A percentile compares a stretch with the other conserved stretches of the same genome.
Conservation (phyloP, 2,888 invertebrate species). For the Leucophenga montana region DNA sequence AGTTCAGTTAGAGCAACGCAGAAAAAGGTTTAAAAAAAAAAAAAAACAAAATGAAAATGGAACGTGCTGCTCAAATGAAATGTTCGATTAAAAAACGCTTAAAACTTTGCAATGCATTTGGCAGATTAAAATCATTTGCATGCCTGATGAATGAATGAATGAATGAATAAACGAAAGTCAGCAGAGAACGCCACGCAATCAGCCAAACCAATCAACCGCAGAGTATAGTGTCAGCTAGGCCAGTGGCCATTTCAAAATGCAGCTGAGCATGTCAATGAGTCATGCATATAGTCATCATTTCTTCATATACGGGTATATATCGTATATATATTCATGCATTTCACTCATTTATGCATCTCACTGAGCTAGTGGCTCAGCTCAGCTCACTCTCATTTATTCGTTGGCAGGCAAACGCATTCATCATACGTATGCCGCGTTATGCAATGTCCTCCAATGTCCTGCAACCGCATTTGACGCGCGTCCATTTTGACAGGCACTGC, state of each 20-base stretch:
- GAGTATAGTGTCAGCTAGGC: slow-evolving; percentile 2
- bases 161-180: slow-evolving; percentile 8
- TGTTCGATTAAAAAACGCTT: slow-evolving; percentile 30
- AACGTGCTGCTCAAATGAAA: slow-evolving; percentile 1
- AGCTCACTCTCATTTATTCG: slow-evolving; percentile 27
- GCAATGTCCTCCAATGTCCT: neutral
- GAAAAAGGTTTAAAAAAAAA: neutral
- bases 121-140: slow-evolving; percentile 65
- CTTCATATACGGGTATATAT: no score
- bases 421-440: slow-evolving; percentile 5
- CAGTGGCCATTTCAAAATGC: neutral
- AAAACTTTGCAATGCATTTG: slow-evolving; percentile 52
- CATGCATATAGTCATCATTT: neutral
- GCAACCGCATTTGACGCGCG: neutral
- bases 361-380: neutral
- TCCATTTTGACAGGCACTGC: neutral
- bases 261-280: slow-evolving; percentile 4
- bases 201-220: slow-evolving; percentile 2
- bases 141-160: slow-evolving; percentile 26
- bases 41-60: neutral
- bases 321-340: neutral
- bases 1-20: slow-evolving; percentile 46
- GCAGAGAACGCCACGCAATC: neutral
- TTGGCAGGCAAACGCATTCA: slow-evolving; percentile 8
- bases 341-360: slow-evolving; percentile 8